phyloP scores from a whole-genome alignment of 2,888 invertebrate genomes.

The Steinernema scapterisci region DNA sequence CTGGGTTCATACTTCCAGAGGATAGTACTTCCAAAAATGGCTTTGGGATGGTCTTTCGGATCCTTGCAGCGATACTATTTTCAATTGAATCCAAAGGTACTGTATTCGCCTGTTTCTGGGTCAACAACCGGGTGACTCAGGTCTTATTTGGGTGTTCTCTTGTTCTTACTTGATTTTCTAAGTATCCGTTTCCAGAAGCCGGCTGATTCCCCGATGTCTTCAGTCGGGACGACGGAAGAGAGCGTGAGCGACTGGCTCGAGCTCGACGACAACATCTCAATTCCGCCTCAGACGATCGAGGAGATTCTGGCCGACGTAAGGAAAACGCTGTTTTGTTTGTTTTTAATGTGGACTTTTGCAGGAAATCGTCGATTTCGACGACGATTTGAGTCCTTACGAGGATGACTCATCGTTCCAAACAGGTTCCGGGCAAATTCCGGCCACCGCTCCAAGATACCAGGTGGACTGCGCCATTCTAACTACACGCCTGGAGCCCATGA shows the following conservation, averaged over 20 bases:
- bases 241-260: conserved; percentile 54
- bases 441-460: conserved; percentile 39
- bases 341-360: conserved; percentile 17
- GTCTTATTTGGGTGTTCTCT: too few relatives aligned
- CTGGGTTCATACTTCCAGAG: too few relatives aligned
- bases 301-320: conserved; percentile 52
- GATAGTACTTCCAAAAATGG: too few relatives aligned
- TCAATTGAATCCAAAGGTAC: too few relatives aligned
- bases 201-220: conserved; percentile 33
- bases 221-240: conserved; percentile 43
- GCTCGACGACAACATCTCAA: conserved; percentile 45
- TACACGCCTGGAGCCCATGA: not conserved
- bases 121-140: too few relatives aligned
- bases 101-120: too few relatives aligned
- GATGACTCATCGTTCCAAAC: conserved; percentile 5
- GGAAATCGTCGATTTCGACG: conserved; percentile 29
- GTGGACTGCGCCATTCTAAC: conserved; percentile 45
- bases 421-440: conserved; percentile 19
- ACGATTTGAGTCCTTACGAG: conserved; percentile 29
- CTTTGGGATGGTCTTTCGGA: too few relatives aligned
- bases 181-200: too few relatives aligned
- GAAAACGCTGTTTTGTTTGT: not conserved
- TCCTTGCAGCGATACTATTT: too few relatives aligned
- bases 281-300: conserved; percentile 55
- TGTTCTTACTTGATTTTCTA: too few relatives aligned